These are phyloP conservation scores for Drosophila asahinai DNA, from an alignment of 1,140 invertebrate genomes.

Conservation along the genomic window DNA sequence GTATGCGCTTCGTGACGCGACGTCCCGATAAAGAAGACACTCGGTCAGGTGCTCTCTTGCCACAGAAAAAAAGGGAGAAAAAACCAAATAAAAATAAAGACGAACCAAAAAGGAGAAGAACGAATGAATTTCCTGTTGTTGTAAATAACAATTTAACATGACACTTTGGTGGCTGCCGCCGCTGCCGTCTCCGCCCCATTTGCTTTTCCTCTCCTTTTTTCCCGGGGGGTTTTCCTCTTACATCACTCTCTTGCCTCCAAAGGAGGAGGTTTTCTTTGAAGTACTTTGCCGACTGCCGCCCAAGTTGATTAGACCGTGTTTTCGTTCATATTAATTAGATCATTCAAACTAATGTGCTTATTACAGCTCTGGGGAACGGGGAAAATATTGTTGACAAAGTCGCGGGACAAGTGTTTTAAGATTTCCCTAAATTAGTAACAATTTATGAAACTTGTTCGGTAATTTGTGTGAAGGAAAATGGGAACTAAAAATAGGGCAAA, in stretches of 20 bases:
- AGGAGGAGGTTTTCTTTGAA: slow-evolving; percentile 44
- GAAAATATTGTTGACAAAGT: slow-evolving; percentile 44
- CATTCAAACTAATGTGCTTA: slow-evolving; percentile 44
- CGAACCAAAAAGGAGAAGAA: slow-evolving; percentile 15
- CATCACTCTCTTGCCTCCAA: slow-evolving; percentile 8
- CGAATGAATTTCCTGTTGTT: slow-evolving; percentile 80
- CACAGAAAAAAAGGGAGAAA: slow-evolving; percentile 10
- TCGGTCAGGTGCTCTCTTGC: slow-evolving; percentile 58
- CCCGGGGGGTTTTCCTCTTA: slow-evolving; percentile 16
- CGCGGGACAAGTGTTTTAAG: slow-evolving; percentile 37
- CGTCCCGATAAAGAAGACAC: slow-evolving; percentile 57
- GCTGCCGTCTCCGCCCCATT: slow-evolving; percentile 37
- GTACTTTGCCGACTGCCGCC: slow-evolving; percentile 30
- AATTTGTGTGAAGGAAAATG: neutral
- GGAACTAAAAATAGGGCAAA: neutral
- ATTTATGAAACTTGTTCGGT: slow-evolving; percentile 27
- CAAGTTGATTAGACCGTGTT: slow-evolving; percentile 41
- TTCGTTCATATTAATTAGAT: slow-evolving; percentile 54
- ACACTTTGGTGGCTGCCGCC: slow-evolving; percentile 70
- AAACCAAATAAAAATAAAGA: slow-evolving; percentile 18
- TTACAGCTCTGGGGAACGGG: slow-evolving; percentile 23
- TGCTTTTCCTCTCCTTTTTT: slow-evolving; percentile 33
- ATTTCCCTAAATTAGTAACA: slow-evolving; percentile 37
- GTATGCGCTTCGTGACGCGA: slow-evolving; percentile 48
- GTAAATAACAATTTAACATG: slow-evolving; percentile 82